Percentiles rank a stretch among this genome's conserved stretches.
Evolutionary conservation across 2,113 vertebrate species (phyloP).

Genomic region (Indri indri): DNA sequence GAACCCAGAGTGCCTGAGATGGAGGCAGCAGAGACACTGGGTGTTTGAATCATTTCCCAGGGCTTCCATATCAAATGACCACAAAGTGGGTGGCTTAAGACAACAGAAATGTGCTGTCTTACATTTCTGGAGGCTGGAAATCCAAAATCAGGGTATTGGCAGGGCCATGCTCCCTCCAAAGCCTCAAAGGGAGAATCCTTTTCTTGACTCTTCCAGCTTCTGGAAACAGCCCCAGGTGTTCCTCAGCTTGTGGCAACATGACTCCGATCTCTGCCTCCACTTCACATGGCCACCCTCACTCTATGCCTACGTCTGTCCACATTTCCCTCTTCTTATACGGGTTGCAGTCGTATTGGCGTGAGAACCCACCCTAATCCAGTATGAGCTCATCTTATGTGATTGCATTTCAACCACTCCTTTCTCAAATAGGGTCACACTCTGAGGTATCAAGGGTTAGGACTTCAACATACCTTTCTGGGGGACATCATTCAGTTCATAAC

Average conservation of each 20-base stretch:
- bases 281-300: background rate
- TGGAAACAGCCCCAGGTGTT: background rate
- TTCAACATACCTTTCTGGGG: background rate
- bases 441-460: background rate
- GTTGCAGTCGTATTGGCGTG: background rate
- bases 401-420: background rate
- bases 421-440: background rate
- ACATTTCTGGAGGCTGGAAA: background rate
- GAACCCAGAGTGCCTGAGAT: background rate
- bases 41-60: background rate
- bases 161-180: background rate
- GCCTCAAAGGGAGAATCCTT: background rate
- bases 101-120: background rate
- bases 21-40: background rate
- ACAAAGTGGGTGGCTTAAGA: background rate
- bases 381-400: background rate
- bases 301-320: background rate
- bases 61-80: background rate
- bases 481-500: background rate
- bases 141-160: background rate
- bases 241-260: background rate
- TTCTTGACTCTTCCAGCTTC: background rate
- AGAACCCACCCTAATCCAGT: background rate
- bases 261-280: accelerated
- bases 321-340: background rate